Evolutionary conservation across 2,888 invertebrate genomes (phyloP).

Genomic region (Brenthis ino): DNA sequence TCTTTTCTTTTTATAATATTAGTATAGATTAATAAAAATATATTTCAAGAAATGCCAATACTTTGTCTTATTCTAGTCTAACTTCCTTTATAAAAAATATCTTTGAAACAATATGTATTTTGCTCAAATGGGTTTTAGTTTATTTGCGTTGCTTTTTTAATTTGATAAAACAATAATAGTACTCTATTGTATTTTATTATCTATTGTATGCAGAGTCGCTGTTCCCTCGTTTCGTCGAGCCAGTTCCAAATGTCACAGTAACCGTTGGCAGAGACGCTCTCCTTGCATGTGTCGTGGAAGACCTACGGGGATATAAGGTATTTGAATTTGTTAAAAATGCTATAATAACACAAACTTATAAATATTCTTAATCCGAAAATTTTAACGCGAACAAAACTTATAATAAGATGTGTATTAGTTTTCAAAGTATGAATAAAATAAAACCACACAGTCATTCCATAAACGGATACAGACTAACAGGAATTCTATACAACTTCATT

Average conservation of each 20-base stretch:
- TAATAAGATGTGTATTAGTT: too few relatives aligned
- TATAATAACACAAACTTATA: slow-evolving; percentile 19
- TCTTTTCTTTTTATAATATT: too few relatives aligned
- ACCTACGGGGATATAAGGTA: slow-evolving; percentile 93
- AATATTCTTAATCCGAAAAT: background rate
- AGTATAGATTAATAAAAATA: too few relatives aligned
- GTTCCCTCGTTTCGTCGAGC: slow-evolving; percentile 92
- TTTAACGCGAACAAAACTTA: too few relatives aligned
- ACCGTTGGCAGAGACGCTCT: slow-evolving; percentile 93
- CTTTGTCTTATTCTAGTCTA: background rate
- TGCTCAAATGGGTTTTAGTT: background rate
- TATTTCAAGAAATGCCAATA: too few relatives aligned
- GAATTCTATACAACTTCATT: slow-evolving; percentile 69
- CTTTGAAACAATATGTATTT: background rate
- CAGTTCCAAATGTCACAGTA: slow-evolving; percentile 94
- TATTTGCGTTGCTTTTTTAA: background rate
- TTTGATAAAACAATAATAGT: slow-evolving; percentile 29
- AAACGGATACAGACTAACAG: slow-evolving; percentile 36
- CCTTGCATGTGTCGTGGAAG: slow-evolving; percentile 94
- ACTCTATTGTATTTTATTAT: slow-evolving; percentile 18
- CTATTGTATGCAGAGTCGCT: slow-evolving; percentile 69
- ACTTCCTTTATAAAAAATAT: background rate
- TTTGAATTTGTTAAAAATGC: slow-evolving; percentile 10
- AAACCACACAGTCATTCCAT: slow-evolving; percentile 4
- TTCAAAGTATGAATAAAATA: slow-evolving; percentile 10